Evolutionary conservation across 2,113 vertebrate genomes (phyloP).

Genomic region (Heterotilapia buettikoferi): DNA sequence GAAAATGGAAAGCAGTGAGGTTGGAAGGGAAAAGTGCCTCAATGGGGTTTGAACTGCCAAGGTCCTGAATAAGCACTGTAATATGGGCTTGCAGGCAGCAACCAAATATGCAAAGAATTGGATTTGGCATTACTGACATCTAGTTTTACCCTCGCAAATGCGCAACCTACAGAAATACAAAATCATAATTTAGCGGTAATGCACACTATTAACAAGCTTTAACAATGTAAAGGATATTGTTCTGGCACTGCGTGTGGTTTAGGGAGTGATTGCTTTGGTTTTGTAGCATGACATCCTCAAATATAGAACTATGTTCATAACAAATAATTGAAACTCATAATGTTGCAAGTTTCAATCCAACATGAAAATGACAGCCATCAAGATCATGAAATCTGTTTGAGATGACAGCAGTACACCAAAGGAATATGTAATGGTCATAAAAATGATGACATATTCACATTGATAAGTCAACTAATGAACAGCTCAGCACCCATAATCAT

Average conservation of each 20-base stretch:
- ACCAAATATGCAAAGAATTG: slow-evolving; percentile 14
- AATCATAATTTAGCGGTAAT: background rate
- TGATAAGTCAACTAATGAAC: background rate
- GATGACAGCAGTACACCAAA: background rate
- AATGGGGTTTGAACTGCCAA: slow-evolving; percentile 37
- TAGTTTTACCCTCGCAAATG: background rate
- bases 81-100: background rate
- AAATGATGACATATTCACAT: background rate
- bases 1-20: slow-evolving; percentile 16
- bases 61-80: slow-evolving; percentile 38
- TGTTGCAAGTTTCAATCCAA: background rate
- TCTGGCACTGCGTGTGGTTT: background rate
- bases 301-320: background rate
- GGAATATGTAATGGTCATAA: background rate
- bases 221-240: background rate
- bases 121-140: slow-evolving; percentile 20
- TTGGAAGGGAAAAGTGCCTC: slow-evolving; percentile 17
- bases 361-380: background rate
- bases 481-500: background rate
- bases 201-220: background rate
- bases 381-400: background rate
- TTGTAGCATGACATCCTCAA: background rate
- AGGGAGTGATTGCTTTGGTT: background rate
- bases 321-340: background rate
- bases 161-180: background rate